A percentile compares a stretch with the other conserved stretches of the same genome.
Conservation (phyloP, 2,113 vertebrate genomes). For the Elephantulus edwardii region DNA sequence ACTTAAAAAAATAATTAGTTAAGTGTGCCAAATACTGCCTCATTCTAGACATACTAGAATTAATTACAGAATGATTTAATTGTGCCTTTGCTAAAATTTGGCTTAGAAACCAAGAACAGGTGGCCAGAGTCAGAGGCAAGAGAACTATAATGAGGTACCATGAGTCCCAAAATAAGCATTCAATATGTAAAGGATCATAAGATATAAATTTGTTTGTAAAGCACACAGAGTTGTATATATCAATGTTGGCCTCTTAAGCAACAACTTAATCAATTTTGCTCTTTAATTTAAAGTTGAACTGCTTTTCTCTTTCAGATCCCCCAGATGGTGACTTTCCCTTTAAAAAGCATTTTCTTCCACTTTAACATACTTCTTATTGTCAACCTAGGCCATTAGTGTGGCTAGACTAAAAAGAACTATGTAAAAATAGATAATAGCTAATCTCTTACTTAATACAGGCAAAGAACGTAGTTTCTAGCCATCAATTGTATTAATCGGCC, state of each 20-base stretch:
- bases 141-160: not conserved
- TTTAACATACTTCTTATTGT: not conserved
- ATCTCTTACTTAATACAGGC: not conserved
- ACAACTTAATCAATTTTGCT: conserved; percentile 43
- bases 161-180: conserved; percentile 42
- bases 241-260: conserved; percentile 37
- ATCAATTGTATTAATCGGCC: not conserved
- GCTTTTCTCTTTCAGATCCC: conserved; percentile 26
- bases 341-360: not conserved
- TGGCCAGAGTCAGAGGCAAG: conserved; percentile 12
- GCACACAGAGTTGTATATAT: conserved; percentile 30
- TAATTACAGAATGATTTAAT: not conserved
- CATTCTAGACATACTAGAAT: not conserved
- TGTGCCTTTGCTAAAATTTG: not conserved
- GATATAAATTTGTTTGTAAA: conserved; percentile 55
- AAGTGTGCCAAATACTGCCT: not conserved
- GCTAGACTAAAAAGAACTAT: not conserved
- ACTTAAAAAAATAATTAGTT: not conserved
- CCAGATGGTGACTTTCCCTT: conserved; percentile 34
- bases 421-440: not conserved
- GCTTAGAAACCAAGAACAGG: conserved; percentile 35
- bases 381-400: not conserved
- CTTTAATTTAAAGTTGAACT: conserved; percentile 49
- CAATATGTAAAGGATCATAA: conserved; percentile 21
- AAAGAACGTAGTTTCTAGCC: not conserved